phyloP scores from a whole-genome alignment of 2,888 invertebrate genomes.

The Euzophera pinguis region DNA sequence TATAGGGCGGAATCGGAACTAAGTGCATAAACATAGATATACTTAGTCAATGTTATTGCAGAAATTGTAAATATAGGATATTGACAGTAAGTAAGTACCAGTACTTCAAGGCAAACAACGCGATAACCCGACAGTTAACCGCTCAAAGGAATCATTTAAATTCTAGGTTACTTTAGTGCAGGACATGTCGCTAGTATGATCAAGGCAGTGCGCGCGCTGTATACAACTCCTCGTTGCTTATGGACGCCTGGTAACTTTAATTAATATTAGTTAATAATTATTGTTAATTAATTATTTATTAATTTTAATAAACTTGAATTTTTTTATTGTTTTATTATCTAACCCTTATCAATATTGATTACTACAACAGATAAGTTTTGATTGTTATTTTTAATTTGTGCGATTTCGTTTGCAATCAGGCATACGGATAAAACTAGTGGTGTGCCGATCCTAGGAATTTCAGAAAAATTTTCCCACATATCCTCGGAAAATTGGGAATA shows the following conservation, averaged over 20 bases:
- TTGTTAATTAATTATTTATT: slow-evolving; percentile 21
- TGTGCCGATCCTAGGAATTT: too few relatives aligned
- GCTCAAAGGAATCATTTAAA: slow-evolving; percentile 3
- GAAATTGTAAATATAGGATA: slow-evolving; percentile 17
- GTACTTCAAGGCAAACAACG: slow-evolving; percentile 18
- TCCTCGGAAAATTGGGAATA: too few relatives aligned
- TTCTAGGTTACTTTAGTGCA: slow-evolving; percentile 24
- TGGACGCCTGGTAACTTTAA: slow-evolving; percentile 40
- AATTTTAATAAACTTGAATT: slow-evolving; percentile 24
- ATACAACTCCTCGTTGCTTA: slow-evolving; percentile 25
- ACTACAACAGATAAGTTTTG: too few relatives aligned
- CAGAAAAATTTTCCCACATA: too few relatives aligned
- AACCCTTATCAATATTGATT: not conserved
- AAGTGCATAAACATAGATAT: not conserved
- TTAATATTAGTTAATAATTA: slow-evolving; percentile 27
- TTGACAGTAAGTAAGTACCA: slow-evolving; percentile 1
- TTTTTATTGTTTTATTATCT: slow-evolving; percentile 33
- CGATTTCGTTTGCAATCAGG: too few relatives aligned
- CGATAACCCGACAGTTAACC: slow-evolving; percentile 18
- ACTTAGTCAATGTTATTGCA: slow-evolving; percentile 1
- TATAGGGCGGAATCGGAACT: not conserved
- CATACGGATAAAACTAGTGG: too few relatives aligned
- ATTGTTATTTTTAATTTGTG: too few relatives aligned
- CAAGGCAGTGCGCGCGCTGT: slow-evolving; percentile 41
- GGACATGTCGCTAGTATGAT: slow-evolving; percentile 36